Evolutionary conservation across 2,113 vertebrate species (phyloP).

Genomic region (Sciurus niger): DNA sequence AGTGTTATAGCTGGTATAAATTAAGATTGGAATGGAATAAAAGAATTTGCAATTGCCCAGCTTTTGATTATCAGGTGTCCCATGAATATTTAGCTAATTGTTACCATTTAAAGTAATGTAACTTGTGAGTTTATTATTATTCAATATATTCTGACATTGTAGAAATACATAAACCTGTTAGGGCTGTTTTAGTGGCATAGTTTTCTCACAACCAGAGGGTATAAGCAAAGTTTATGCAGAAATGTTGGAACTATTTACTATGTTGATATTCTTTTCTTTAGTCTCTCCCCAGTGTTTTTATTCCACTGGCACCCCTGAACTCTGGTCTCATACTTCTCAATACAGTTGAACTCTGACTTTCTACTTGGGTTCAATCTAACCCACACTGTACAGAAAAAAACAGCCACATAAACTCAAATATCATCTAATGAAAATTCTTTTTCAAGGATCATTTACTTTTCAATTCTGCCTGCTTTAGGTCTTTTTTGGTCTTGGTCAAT

Average conservation of each 20-base stretch:
- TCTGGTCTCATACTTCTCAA: not conserved
- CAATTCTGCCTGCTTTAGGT: not conserved
- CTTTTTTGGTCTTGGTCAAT: not conserved
- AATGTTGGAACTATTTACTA: not conserved
- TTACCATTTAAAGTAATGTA: too few relatives aligned
- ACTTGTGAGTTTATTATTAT: not conserved
- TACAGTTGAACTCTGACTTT: not conserved
- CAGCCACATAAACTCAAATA: not conserved
- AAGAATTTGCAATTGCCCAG: too few relatives aligned
- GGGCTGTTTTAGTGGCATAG: too few relatives aligned
- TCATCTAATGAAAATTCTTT: not conserved
- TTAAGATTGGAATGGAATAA: too few relatives aligned
- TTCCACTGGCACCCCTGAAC: not conserved
- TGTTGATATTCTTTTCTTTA: not conserved
- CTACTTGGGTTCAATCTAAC: not conserved
- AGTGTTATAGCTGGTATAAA: too few relatives aligned
- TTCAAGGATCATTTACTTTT: not conserved
- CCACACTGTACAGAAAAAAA: not conserved
- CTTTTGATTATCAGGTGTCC: too few relatives aligned
- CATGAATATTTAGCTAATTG: too few relatives aligned
- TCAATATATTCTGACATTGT: too few relatives aligned
- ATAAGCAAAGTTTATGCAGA: not conserved
- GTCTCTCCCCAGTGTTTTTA: not conserved
- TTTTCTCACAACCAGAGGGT: not conserved
- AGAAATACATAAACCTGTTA: too few relatives aligned